Percentiles rank a stretch among this genome's conserved stretches.
These are phyloP conservation scores for Nemoura dubitans DNA, from an alignment of 2,888 invertebrate genomes.

Conservation along the genomic window DNA sequence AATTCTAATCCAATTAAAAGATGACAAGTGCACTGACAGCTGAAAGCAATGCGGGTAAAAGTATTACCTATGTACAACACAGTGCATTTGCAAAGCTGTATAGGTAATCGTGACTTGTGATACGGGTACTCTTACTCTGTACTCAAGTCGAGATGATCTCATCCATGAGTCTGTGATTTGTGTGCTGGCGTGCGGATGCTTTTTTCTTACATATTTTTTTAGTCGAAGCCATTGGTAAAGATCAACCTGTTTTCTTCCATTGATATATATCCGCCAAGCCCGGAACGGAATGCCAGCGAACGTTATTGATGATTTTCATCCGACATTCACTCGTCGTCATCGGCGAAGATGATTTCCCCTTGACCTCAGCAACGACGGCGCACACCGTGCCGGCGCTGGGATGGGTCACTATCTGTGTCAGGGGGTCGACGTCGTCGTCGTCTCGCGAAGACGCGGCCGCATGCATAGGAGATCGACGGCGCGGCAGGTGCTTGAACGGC, in stretches of 20 bases:
- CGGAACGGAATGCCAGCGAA: not conserved
- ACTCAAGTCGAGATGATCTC: not conserved
- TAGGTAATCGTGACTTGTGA: not conserved
- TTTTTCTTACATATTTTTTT: too few relatives aligned
- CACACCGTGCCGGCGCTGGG: not conserved
- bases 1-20: not conserved
- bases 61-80: too few relatives aligned
- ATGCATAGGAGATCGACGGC: not conserved
- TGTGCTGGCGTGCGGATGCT: not conserved
- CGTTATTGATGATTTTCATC: not conserved
- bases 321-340: not conserved
- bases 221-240: not conserved
- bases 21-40: not conserved
- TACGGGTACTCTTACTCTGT: too few relatives aligned
- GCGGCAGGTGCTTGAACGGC: not conserved
- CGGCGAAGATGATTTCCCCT: conserved; percentile 10
- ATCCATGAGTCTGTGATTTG: not conserved
- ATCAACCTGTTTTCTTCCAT: not conserved
- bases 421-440: conserved; percentile 13
- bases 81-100: not conserved
- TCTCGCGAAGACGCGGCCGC: not conserved
- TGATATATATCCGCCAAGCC: not conserved
- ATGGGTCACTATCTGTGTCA: conserved; percentile 27
- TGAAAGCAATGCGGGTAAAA: not conserved
- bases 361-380: conserved; percentile 13